These are phyloP conservation scores for Strongylocentrotus purpuratus DNA, from an alignment of 35 echinoderm and acorn worm genomes.

Conservation along the genomic window DNA sequence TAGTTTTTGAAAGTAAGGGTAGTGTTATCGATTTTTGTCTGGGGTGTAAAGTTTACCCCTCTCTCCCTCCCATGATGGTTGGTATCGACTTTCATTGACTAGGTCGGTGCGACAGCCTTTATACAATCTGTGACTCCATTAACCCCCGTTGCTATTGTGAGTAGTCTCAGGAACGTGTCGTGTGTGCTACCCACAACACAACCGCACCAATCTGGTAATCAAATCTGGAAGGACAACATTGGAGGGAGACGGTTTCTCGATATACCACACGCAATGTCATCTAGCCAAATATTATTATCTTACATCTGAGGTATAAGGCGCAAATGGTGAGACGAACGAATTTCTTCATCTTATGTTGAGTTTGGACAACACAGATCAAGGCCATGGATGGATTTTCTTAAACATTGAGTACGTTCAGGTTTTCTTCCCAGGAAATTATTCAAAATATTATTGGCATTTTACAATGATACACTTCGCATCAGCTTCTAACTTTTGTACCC, in stretches of 20 bases:
- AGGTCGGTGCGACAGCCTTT: not conserved
- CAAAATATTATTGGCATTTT: not conserved
- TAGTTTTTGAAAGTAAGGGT: not conserved
- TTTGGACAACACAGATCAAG: not conserved
- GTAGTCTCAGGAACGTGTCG: not conserved
- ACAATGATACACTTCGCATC: not conserved
- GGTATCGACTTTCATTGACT: constrained; percentile 38
- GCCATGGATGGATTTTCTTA: not conserved
- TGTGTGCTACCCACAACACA: not conserved
- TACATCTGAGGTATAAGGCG: not conserved
- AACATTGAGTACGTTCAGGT: not conserved
- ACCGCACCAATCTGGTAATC: not conserved
- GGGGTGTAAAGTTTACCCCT: not conserved
- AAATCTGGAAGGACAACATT: not conserved
- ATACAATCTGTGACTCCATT: constrained; percentile 29
- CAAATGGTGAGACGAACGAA: not conserved
- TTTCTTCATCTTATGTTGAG: not conserved
- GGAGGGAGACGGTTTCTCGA: not conserved
- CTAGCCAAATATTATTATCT: not conserved
- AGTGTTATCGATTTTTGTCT: constrained; percentile 17
- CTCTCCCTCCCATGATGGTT: constrained; percentile 6
- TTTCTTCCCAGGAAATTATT: not conserved
- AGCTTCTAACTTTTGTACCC: too few species aligned
- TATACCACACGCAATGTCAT: not conserved
- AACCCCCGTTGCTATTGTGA: constrained; percentile 21